Evolutionary conservation across 1,140 invertebrate species (phyloP), one percentile per base, ranked within the genome.

Genomic region (Drosophila athabasca): DNA sequence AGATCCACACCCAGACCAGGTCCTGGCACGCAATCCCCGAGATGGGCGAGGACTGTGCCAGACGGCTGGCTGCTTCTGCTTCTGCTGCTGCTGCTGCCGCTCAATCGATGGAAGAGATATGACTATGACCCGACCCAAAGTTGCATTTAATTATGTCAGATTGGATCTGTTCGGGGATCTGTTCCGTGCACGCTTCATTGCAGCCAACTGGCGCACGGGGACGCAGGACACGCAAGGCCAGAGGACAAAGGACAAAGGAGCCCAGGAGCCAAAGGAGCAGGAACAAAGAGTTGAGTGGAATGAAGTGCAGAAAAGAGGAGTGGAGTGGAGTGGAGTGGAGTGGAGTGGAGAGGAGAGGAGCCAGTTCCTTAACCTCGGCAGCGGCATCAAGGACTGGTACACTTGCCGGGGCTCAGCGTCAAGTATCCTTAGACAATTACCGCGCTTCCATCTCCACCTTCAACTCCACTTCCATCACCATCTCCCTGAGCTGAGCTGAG

Each of bases 371-470:
- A 61, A 87, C 82, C 82, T 76, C 59, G 35, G 19, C 53, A 51
- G 52, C 65, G 58, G 65, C 35, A 39, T 39, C 29, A 41, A 13
- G 24, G 22, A 62, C 22, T 64, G 52, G 62, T 67, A 80, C 81
- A 83, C 65, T 83, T 81, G 80, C 69, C 72, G 64, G 74, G 52
- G 57, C 26, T 26, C 68, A 85, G 81, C 74, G 81, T 87, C 82
- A 81, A 87, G 74, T 87, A 87, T 84, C 81, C 60, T 76, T 84
- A 82, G 79, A 74, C 73, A 81, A 82, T 84, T 85, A 76, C 72
- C 68, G 68, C 51, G 41, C 24, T 55, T 44, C 59, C 17, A 13
- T 54, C 52, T 39, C 35, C 8, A 11, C 0, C 31, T 11, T 11
- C 9, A 31, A 31, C 31, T 31, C 31, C 31, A 31, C 9, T 8